Evolutionary conservation across 2,113 vertebrate species (phyloP).

Genomic region (Eulemur macaco): DNA sequence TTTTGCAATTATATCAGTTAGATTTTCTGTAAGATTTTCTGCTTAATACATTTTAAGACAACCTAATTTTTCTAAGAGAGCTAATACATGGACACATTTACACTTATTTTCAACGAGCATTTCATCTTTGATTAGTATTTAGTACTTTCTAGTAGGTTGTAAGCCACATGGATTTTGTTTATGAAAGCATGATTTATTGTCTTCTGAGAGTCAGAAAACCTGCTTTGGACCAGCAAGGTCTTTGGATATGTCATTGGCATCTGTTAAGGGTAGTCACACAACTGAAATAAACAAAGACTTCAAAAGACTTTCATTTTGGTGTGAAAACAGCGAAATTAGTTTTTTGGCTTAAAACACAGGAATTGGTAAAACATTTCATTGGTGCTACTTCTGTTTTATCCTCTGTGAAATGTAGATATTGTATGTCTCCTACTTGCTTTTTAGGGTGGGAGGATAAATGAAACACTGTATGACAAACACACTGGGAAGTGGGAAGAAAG

Average conservation of each 20-base stretch:
- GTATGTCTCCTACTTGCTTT: conserved; percentile 56
- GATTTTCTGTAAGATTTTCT: conserved; percentile 27
- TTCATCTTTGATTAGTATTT: conserved; percentile 16
- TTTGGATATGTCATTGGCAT: neutral
- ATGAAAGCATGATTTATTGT: neutral
- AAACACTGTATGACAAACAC: neutral
- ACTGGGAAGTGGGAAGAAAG: conserved; percentile 42
- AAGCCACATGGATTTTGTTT: neutral
- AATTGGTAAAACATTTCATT: neutral
- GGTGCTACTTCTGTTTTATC: neutral
- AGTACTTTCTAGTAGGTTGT: neutral
- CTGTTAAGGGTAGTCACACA: neutral
- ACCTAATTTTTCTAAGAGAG: conserved; percentile 32
- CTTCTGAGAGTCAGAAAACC: neutral
- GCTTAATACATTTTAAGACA: conserved; percentile 10
- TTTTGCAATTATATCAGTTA: neutral
- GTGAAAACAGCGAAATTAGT: neutral
- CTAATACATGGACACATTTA: neutral
- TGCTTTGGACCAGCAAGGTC: neutral
- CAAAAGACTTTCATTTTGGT: neutral
- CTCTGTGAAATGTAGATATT: conserved; percentile 6
- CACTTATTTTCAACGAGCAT: neutral
- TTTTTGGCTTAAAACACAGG: neutral
- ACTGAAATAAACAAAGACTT: neutral
- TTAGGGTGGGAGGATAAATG: conserved; percentile 43